Conservation (phyloP, 2,113 vertebrate genomes). For the Larimichthys crocea region DNA sequence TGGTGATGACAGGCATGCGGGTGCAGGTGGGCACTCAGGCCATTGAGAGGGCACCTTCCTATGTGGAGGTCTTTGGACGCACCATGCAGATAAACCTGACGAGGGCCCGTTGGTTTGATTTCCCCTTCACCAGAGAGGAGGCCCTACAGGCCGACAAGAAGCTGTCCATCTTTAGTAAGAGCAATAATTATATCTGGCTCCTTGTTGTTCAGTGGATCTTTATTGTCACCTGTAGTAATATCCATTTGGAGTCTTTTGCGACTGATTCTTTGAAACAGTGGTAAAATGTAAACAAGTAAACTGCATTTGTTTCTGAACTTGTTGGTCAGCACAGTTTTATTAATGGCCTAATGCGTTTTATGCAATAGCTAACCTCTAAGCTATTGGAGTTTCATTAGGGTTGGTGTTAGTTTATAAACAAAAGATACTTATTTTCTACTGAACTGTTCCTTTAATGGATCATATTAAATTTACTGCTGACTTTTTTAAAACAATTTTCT, state of each 20-base stretch:
- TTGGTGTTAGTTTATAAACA: background rate
- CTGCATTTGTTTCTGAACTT: background rate
- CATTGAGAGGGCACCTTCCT: conserved; percentile 93
- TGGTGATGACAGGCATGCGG: conserved; percentile 99
- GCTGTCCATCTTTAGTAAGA: conserved; percentile 95
- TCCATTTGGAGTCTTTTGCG: background rate
- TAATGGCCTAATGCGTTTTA: background rate
- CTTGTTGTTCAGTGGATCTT: background rate
- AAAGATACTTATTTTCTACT: background rate
- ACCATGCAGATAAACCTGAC: conserved; percentile 98
- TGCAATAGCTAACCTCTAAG: background rate
- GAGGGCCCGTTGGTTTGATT: conserved; percentile 98
- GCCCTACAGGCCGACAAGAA: conserved; percentile 98
- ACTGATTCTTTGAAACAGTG: background rate
- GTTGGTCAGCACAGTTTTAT: background rate
- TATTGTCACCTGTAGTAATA: background rate
- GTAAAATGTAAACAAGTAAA: background rate
- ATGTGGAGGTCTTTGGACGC: conserved; percentile 96
- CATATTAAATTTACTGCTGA: background rate
- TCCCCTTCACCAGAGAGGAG: conserved; percentile 97
- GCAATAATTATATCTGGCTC: background rate
- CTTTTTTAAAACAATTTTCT: background rate
- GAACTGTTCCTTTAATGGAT: background rate
- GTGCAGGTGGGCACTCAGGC: conserved; percentile 97
- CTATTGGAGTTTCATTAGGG: background rate